A percentile compares a stretch with the other conserved stretches of the same genome.
phyloP scores from a whole-genome alignment of 1,140 invertebrate species.

The Trichomalopsis sarcophagae region DNA sequence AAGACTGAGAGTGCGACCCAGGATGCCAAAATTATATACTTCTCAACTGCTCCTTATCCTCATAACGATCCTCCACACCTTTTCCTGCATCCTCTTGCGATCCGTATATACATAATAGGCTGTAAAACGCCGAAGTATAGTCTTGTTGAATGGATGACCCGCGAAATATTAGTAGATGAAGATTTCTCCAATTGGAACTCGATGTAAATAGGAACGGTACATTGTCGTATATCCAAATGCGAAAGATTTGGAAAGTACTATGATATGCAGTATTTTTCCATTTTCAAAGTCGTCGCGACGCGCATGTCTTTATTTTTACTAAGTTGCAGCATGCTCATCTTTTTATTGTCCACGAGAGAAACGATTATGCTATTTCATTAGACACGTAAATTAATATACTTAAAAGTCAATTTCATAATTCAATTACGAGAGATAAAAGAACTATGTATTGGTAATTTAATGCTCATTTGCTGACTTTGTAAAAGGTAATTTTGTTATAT shows the following conservation, averaged over 20 bases:
- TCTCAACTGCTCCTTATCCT: background rate
- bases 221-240: background rate
- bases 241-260: too few species aligned
- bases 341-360: background rate
- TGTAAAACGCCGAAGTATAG: background rate
- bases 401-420: constrained; percentile 35
- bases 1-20: background rate
- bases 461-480: background rate
- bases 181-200: background rate
- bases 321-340: too few species aligned
- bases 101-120: background rate
- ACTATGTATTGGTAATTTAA: background rate
- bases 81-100: background rate
- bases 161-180: background rate
- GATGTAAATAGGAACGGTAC: background rate
- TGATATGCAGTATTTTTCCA: too few species aligned
- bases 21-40: background rate
- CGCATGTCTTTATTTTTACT: too few species aligned
- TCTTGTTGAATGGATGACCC: background rate
- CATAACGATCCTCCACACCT: background rate
- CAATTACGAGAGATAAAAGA: constrained; percentile 2
- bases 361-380: background rate
- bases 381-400: background rate
- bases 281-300: too few species aligned
- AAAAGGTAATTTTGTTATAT: background rate